Conservation (phyloP, 2,797 vertebrate genomes). For the Helicolenus hilgendorfi region DNA sequence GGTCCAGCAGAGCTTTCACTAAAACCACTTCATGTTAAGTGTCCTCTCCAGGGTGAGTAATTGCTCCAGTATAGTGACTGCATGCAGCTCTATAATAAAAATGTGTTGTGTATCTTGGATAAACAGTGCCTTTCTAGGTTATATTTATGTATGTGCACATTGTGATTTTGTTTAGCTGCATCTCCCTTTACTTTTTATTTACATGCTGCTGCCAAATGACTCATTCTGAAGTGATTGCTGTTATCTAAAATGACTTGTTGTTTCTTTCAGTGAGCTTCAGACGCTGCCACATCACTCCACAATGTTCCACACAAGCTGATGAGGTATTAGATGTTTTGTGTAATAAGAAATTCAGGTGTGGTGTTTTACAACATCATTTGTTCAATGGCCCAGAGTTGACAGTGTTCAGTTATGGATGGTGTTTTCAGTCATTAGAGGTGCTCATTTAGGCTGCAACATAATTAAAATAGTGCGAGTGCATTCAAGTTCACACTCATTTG, state of each 20-base stretch:
- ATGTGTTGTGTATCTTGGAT: not conserved
- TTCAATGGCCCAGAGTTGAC: conserved; percentile 30
- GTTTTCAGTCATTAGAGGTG: conserved; percentile 19
- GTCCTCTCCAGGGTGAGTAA: not conserved
- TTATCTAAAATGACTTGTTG: not conserved
- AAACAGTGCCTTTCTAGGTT: not conserved
- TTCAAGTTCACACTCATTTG: not conserved
- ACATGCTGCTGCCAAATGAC: conserved; percentile 12
- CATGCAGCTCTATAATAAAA: not conserved
- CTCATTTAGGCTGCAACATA: conserved; percentile 10
- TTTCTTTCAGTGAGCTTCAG: conserved; percentile 1
- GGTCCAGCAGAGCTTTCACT: not conserved
- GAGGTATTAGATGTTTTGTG: conserved; percentile 14
- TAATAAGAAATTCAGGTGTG: conserved; percentile 19
- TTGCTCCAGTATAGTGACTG: not conserved
- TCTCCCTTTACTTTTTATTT: not conserved
- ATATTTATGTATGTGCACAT: not conserved
- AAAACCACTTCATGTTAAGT: not conserved
- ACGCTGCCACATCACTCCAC: not conserved
- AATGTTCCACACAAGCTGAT: conserved; percentile 1
- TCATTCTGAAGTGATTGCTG: conserved; percentile 1
- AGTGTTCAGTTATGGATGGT: conserved; percentile 5
- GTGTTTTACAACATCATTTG: conserved; percentile 32
- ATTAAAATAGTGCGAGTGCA: conserved; percentile 3
- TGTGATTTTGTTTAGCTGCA: not conserved